Conservation (phyloP, 2,113 vertebrate species). For the Megaptera novaeangliae region DNA sequence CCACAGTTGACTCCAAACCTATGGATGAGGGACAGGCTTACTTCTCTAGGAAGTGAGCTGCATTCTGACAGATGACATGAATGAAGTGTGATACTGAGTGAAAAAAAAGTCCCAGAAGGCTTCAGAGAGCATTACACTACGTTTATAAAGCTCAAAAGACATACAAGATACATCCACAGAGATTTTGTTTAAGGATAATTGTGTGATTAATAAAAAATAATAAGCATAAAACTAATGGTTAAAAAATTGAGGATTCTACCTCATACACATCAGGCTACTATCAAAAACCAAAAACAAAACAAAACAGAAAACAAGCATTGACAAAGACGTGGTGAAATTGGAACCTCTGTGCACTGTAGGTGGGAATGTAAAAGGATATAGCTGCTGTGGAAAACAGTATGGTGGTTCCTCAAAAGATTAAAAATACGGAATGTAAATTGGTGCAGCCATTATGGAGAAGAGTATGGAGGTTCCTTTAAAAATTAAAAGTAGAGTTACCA, state of each 20-base stretch:
- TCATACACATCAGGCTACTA: not conserved
- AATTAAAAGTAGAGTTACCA: not conserved
- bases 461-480: not conserved
- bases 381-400: not conserved
- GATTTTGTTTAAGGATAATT: not conserved
- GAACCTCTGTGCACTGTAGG: not conserved
- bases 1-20: no score
- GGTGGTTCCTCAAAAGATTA: not conserved
- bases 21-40: not conserved
- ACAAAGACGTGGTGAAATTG: no score
- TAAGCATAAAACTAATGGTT: not conserved
- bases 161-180: not conserved
- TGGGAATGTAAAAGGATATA: not conserved
- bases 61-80: not conserved
- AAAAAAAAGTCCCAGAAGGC: not conserved
- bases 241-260: not conserved
- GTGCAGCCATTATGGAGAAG: not conserved
- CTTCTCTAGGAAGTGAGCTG: not conserved
- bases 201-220: not conserved
- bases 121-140: not conserved
- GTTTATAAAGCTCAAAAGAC: not conserved
- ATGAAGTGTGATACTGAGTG: not conserved
- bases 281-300: not conserved
- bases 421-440: not conserved
- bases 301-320: not conserved